Evolutionary conservation across 1,140 invertebrate genomes (phyloP), one percentile per base, ranked within the genome.

Genomic region (Cydia splendana): DNA sequence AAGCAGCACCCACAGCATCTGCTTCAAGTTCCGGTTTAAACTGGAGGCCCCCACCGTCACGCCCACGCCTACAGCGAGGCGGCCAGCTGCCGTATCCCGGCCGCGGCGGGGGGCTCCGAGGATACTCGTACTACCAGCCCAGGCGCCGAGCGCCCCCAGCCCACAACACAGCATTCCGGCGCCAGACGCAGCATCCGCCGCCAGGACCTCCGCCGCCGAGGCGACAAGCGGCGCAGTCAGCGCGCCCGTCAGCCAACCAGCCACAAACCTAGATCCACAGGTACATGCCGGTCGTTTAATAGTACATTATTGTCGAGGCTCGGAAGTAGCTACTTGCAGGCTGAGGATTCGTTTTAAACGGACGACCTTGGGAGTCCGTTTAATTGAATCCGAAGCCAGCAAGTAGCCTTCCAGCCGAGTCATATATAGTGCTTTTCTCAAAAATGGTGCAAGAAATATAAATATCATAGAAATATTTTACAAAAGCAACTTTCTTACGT

Each of bases 271-370:
- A 71, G 15, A 38, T 0, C 12, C 30, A 13, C 67, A 71, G 67
- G 65, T 67, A 67, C 65, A 24, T 4, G 67, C 67, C 2, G 67
- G 67, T 42, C 67, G 30, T 4, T 42, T 71, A 38, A 42, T n/a
- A n/a, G n/a, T n/a, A n/a, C n/a, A n/a, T n/a, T n/a, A n/a, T n/a
- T n/a, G n/a, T n/a, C n/a, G n/a, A n/a, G n/a, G n/a, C n/a, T n/a
- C n/a, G n/a, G n/a, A n/a, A n/a, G n/a, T n/a, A n/a, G n/a, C n/a
- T n/a, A n/a, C n/a, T n/a, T n/a, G n/a, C n/a, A n/a, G n/a, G n/a
- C n/a, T n/a, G n/a, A n/a, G n/a, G n/a, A n/a, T n/a, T n/a, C n/a
- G n/a, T n/a, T n/a, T n/a, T n/a, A n/a, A n/a, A n/a, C n/a, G n/a
- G n/a, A n/a, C n/a, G n/a, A n/a, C n/a, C n/a, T n/a, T n/a, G n/a